phyloP scores from a whole-genome alignment of 1,140 invertebrate species.

The Drosophila auraria region DNA sequence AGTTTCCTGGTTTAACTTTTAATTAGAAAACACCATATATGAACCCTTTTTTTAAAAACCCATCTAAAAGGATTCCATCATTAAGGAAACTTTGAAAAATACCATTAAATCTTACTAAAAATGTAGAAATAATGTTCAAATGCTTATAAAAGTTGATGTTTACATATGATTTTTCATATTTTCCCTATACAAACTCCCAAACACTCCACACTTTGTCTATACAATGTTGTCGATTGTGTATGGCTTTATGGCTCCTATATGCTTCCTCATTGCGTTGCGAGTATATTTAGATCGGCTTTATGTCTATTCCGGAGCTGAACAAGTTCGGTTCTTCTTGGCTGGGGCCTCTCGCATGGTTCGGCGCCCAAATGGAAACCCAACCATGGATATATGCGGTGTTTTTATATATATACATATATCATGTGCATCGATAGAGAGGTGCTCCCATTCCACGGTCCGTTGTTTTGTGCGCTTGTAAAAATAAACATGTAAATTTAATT shows the following conservation, averaged over 20 bases:
- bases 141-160: background rate
- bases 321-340: conserved; percentile 65
- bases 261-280: conserved; percentile 22
- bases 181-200: background rate
- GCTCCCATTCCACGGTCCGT: conserved; percentile 44
- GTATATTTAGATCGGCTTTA: conserved; percentile 54
- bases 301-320: conserved; percentile 63
- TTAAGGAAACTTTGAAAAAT: background rate
- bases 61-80: no score
- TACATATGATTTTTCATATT: background rate
- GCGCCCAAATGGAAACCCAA: conserved; percentile 49
- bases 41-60: background rate
- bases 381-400: conserved; percentile 13
- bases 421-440: conserved; percentile 44
- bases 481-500: conserved; percentile 80
- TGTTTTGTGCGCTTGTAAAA: conserved; percentile 67
- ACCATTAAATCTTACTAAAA: background rate
- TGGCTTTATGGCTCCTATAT: conserved; percentile 1
- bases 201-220: background rate
- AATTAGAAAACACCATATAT: no score
- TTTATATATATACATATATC: conserved; percentile 12
- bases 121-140: background rate
- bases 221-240: conserved; percentile 32
- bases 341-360: conserved; percentile 71
- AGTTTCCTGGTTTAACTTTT: background rate